A percentile compares a stretch with the other conserved stretches of the same genome.
These are phyloP conservation scores for Gambusia yucatana DNA, from an alignment of 2,797 vertebrate species.

Conservation along the genomic window DNA sequence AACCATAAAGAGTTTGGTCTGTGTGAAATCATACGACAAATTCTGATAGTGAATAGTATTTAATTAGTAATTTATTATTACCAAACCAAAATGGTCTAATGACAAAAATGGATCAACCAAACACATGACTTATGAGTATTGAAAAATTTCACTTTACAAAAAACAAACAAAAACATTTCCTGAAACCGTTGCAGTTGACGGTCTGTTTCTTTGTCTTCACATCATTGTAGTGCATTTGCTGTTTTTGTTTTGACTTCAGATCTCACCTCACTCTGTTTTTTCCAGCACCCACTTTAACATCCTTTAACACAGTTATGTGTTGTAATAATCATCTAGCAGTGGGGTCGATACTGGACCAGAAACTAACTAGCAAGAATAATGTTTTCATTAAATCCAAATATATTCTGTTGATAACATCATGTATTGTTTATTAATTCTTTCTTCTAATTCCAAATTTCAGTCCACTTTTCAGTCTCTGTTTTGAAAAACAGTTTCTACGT, in stretches of 20 bases:
- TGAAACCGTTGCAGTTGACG: background rate
- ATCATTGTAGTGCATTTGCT: background rate
- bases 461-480: background rate
- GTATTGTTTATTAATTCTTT: background rate
- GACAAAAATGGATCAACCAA: too few species aligned
- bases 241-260: background rate
- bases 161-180: background rate
- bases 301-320: background rate
- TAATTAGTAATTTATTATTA: too few species aligned
- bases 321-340: background rate
- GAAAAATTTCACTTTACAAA: background rate
- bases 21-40: too few species aligned
- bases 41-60: too few species aligned
- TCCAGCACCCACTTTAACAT: background rate
- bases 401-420: background rate
- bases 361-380: background rate
- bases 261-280: background rate
- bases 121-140: too few species aligned
- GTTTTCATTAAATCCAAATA: background rate
- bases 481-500: background rate
- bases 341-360: background rate
- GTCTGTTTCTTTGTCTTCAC: background rate
- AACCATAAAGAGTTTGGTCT: too few species aligned
- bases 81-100: too few species aligned
- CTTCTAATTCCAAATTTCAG: background rate